Evolutionary conservation across 2,113 vertebrate species (phyloP).

Genomic region (Raja brachyura): DNA sequence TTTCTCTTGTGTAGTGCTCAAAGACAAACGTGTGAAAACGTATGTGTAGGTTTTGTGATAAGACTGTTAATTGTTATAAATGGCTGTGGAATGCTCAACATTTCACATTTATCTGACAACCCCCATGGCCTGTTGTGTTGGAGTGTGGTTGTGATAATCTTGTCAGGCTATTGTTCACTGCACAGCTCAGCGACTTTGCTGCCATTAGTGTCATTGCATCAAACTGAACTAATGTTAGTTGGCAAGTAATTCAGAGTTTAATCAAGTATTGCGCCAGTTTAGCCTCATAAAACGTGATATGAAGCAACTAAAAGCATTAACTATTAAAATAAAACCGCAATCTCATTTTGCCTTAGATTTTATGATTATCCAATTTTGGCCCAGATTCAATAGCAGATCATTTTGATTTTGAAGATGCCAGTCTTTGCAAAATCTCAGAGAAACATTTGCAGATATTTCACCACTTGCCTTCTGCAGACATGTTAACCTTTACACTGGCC

Average conservation of each 20-base stretch:
- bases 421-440: too few species aligned
- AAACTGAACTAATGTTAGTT: neutral
- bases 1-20: neutral
- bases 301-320: slow-evolving; percentile 10
- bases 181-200: neutral
- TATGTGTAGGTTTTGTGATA: neutral
- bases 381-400: neutral
- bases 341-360: neutral
- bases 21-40: neutral
- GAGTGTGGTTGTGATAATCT: neutral
- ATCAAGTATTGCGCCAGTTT: neutral
- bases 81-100: neutral
- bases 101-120: slow-evolving; percentile 3
- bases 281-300: neutral
- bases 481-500: neutral
- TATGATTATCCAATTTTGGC: neutral
- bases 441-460: neutral
- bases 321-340: neutral
- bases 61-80: slow-evolving; percentile 21
- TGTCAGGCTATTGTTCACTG: neutral
- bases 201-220: neutral
- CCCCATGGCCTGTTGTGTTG: neutral
- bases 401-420: neutral
- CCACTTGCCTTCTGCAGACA: neutral
- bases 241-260: neutral